These are phyloP conservation scores for Nibea albiflora DNA, from an alignment of 2,113 vertebrate genomes.

Conservation along the genomic window DNA sequence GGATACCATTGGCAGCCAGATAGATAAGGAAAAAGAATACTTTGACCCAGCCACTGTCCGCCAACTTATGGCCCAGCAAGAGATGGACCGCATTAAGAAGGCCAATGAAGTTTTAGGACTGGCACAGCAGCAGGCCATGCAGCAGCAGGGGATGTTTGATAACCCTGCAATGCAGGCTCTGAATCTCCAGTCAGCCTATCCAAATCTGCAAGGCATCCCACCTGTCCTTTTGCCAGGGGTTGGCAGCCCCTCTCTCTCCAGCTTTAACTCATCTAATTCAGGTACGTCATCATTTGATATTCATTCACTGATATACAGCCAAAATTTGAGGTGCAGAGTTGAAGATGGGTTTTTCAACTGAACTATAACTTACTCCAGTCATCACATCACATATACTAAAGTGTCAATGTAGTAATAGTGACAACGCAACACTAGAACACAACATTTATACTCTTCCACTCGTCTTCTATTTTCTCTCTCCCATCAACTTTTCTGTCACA, in stretches of 20 bases:
- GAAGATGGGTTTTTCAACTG: background rate
- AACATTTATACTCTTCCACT: background rate
- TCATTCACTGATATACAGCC: conserved; percentile 5
- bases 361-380: background rate
- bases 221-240: conserved; percentile 96
- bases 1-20: conserved; percentile 98
- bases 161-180: conserved; percentile 94
- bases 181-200: conserved; percentile 95
- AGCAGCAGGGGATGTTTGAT: conserved; percentile 97
- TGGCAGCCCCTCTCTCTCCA: conserved; percentile 95
- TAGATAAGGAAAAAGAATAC: conserved; percentile 99
- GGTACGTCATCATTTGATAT: conserved; percentile 84
- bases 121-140: conserved; percentile 91
- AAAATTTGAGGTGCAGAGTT: conserved; percentile 3
- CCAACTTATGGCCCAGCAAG: conserved; percentile 99
- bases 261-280: conserved; percentile 98
- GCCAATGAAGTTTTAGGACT: conserved; percentile 98
- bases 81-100: conserved; percentile 99
- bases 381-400: background rate
- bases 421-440: background rate
- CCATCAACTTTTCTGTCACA: conserved; percentile 6
- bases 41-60: conserved; percentile 99
- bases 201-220: conserved; percentile 96
- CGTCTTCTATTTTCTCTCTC: background rate
- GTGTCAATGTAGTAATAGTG: background rate